phyloP scores from a whole-genome alignment of 1,140 invertebrate species.

The Ceratina australensis region DNA sequence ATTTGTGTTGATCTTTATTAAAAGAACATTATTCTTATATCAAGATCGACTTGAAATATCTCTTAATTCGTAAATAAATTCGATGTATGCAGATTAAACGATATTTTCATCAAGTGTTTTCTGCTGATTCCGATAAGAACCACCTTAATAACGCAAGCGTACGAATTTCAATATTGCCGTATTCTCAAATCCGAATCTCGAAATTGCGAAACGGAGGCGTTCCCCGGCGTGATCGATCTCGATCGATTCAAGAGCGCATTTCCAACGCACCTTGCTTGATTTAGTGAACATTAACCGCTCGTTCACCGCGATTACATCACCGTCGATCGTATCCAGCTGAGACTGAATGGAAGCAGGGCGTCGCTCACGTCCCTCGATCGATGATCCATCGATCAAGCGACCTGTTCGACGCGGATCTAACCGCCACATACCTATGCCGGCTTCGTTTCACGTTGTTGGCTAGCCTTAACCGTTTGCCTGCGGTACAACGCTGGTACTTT shows the following conservation, averaged over 20 bases:
- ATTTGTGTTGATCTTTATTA: too few species aligned
- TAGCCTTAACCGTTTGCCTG: slow-evolving; percentile 45
- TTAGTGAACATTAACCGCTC: slow-evolving; percentile 7
- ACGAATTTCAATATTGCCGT: too few species aligned
- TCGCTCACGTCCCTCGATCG: slow-evolving; percentile 6
- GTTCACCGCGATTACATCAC: slow-evolving; percentile 36
- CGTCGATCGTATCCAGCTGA: slow-evolving; percentile 42
- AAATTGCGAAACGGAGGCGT: slow-evolving; percentile 5
- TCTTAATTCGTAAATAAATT: too few species aligned
- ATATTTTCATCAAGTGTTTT: too few species aligned
- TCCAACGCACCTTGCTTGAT: slow-evolving; percentile 11
- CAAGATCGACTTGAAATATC: too few species aligned
- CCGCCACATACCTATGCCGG: too few species aligned
- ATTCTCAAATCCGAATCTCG: background rate
- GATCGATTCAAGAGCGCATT: background rate
- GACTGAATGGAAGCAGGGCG: slow-evolving; percentile 3
- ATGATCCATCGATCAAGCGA: slow-evolving; percentile 28
- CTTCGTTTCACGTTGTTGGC: slow-evolving; percentile 15
- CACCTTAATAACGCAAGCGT: too few species aligned
- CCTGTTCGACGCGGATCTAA: background rate
- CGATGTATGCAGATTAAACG: too few species aligned
- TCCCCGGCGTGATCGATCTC: background rate
- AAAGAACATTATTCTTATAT: too few species aligned
- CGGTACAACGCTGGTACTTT: slow-evolving; percentile 61
- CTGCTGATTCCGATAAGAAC: too few species aligned